Evolutionary conservation across 2,113 vertebrate genomes (phyloP).

Genomic region (Naja naja): DNA sequence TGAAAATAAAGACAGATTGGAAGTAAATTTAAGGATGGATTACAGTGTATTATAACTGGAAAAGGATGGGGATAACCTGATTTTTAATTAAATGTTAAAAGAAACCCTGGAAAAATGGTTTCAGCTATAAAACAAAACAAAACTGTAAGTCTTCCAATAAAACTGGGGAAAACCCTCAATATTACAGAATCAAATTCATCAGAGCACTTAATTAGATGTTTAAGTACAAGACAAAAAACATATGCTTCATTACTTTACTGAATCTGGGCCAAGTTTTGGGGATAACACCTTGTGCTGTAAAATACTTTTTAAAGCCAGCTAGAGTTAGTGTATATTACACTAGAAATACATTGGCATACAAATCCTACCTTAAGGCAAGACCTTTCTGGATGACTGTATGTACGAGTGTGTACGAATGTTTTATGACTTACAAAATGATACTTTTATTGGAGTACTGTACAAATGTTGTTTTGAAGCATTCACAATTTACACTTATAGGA

Average conservation of each 20-base stretch:
- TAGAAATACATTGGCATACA: not conserved
- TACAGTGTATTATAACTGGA: not conserved
- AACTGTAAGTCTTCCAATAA: not conserved
- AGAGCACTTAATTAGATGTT: slow-evolving; percentile 18
- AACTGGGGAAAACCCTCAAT: not conserved
- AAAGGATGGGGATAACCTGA: not conserved
- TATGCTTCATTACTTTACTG: slow-evolving; percentile 9
- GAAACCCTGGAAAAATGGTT: not conserved
- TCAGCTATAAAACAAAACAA: not conserved
- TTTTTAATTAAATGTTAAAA: not conserved
- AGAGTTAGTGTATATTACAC: not conserved
- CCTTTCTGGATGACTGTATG: not conserved
- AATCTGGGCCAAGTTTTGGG: not conserved
- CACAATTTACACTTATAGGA: not conserved
- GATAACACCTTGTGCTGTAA: not conserved
- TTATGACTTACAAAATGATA: not conserved
- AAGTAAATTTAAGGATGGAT: not conserved
- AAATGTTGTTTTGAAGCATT: not conserved
- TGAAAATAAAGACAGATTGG: not conserved
- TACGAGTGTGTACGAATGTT: not conserved
- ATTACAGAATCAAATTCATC: slow-evolving; percentile 16
- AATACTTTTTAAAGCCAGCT: not conserved
- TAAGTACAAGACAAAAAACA: slow-evolving; percentile 6
- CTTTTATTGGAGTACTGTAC: not conserved
- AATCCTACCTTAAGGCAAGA: not conserved